Base-by-base conservation (phyloP, 2,797 vertebrate species). In the Erithacus rubecula region DNA sequence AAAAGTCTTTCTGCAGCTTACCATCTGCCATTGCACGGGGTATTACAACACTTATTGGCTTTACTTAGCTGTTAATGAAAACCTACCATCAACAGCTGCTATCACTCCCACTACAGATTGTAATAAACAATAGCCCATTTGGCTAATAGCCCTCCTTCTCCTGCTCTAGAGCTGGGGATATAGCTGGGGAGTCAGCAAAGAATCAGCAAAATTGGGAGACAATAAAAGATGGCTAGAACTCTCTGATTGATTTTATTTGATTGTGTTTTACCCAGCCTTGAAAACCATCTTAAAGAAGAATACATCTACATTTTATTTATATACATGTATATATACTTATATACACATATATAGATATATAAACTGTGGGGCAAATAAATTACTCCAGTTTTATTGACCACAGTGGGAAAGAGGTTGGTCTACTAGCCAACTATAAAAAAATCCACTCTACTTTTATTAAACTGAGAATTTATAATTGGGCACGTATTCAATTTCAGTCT, bases 71-170 rank as follows among this genome's bases (percentile, higher is more conserved):
- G 78, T 64, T 89, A 91, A 94, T 93, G 84, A 90, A 93, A 94
- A 85, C 74, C 58, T 93, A 92, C 56, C 81, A 85, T 80, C 86
- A 95, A 85, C 94, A 95, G 93, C 93, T 96, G 90, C 81, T 86
- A 92, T 95, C 78, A 87, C 75, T 94, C 78, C 92, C 90, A 77
- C 83, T 84, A 76, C 72, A 94, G 90, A 93, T 3, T 89, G 94
- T 36, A 68, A 92, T 71, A 93, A 95, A 92, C 87, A 94, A 90
- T 93, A 71, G 75, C 23, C 49, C 14, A 30, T 53, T 87, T 96
- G 79, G 78, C 79, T 92, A 29, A 80, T 17, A 87, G 58, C 62
- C 60, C 30, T 95, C 32, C 64, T 83, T 92, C 41, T 91, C 56
- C 59, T 67, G 34, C 53, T 84, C 49, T 34, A 68, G 44, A 74